Evolutionary conservation across 2,113 vertebrate species (phyloP).

Genomic region (Pomatostomus ruficeps): DNA sequence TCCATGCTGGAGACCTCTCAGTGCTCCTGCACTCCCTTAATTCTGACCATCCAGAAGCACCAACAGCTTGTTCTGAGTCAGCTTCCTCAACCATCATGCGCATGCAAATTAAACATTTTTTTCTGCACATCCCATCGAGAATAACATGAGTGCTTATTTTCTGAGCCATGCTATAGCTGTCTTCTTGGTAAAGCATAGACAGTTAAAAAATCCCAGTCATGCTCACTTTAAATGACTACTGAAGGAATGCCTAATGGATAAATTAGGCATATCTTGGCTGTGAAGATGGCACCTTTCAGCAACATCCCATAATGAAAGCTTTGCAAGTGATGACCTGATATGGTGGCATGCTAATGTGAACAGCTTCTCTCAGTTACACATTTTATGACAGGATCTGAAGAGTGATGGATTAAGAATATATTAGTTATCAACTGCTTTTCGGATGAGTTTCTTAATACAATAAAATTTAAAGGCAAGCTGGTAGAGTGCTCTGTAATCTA

Average conservation of each 20-base stretch:
- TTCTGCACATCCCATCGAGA: neutral
- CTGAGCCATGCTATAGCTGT: neutral
- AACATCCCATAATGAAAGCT: neutral
- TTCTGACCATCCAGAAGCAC: neutral
- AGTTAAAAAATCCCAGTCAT: neutral
- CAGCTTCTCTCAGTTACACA: neutral
- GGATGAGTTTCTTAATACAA: neutral
- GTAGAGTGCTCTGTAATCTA: neutral
- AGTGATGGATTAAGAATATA: neutral
- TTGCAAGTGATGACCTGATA: neutral
- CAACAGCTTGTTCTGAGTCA: neutral
- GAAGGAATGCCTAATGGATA: constrained; percentile 6
- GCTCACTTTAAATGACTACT: neutral
- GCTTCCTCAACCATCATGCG: neutral
- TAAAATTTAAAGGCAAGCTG: neutral
- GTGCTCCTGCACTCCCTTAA: neutral
- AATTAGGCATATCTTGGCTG: neutral
- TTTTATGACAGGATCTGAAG: neutral
- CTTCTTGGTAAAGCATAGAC: neutral
- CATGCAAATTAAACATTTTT: neutral
- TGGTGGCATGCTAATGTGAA: neutral
- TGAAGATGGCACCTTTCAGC: neutral
- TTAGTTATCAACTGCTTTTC: neutral
- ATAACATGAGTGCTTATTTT: neutral
- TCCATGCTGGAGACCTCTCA: neutral